A percentile compares a stretch with the other conserved stretches of the same genome.
These are phyloP conservation scores for Spilarctia lutea DNA, from an alignment of 2,888 invertebrate species.

Conservation along the genomic window DNA sequence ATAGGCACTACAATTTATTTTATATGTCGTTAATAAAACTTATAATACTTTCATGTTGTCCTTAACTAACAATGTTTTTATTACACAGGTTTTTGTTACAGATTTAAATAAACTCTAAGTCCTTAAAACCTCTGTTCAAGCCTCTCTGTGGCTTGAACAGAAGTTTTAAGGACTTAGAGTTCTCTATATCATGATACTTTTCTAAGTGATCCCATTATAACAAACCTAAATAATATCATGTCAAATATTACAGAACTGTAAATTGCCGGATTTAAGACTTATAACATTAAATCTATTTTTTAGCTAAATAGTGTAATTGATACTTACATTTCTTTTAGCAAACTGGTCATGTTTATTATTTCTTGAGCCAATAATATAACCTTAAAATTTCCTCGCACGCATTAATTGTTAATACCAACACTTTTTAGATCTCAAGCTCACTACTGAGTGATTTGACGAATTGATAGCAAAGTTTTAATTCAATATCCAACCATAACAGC, in stretches of 20 bases:
- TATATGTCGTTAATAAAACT: not conserved
- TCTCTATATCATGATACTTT: not conserved
- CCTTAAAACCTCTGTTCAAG: no score
- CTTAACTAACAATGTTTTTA: not conserved
- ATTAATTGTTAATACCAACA: not conserved
- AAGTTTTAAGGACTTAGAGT: not conserved
- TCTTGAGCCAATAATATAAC: not conserved
- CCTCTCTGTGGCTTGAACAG: no score
- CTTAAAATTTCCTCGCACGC: not conserved
- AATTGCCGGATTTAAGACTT: not conserved
- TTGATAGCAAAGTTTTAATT: not conserved
- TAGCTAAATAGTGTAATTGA: not conserved
- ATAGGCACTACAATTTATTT: not conserved
- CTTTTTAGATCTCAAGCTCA: not conserved
- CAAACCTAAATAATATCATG: not conserved
- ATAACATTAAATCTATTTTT: not conserved
- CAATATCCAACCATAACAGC: not conserved
- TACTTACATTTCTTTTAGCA: constrained; percentile 66
- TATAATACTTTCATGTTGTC: not conserved
- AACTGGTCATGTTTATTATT: constrained; percentile 51
- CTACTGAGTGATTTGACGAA: not conserved
- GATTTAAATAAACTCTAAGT: not conserved
- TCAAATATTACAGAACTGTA: not conserved
- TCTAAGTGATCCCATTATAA: not conserved
- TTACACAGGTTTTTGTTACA: not conserved